These are phyloP conservation scores for Lasioglossum lativentre DNA, from an alignment of 2,888 invertebrate genomes.

Conservation along the genomic window DNA sequence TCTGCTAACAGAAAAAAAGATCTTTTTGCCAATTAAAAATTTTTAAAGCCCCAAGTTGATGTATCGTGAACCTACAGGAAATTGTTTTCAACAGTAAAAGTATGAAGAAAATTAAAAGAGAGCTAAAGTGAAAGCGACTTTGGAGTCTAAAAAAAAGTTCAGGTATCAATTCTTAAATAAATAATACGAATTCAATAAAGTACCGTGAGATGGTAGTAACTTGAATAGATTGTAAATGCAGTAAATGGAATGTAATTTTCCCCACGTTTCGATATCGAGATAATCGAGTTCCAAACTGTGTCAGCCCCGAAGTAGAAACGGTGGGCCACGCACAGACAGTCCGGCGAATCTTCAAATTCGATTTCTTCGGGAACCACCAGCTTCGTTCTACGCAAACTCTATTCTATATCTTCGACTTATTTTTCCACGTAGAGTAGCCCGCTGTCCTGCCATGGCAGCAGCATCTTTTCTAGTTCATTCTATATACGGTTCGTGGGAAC, in stretches of 20 bases:
- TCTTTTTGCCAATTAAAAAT: too few species aligned
- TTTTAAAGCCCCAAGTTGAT: too few species aligned
- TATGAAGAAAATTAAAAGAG: too few species aligned
- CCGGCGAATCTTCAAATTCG: neutral
- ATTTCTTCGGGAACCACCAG: neutral
- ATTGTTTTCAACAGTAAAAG: too few species aligned
- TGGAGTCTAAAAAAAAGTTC: too few species aligned
- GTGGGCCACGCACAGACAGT: neutral
- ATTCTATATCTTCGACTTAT: neutral
- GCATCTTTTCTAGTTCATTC: neutral
- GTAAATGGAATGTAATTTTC: neutral
- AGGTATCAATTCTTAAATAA: too few species aligned
- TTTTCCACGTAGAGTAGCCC: neutral
- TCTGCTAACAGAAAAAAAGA: too few species aligned
- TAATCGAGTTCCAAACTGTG: neutral
- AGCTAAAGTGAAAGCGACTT: too few species aligned
- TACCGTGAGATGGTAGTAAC: too few species aligned
- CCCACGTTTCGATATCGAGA: neutral
- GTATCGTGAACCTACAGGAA: too few species aligned
- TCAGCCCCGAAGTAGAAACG: neutral
- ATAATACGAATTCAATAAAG: too few species aligned
- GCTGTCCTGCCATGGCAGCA: neutral
- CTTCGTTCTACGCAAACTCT: neutral
- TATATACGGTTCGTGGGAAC: conserved; percentile 3
- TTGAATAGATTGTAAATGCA: neutral